phyloP scores from a whole-genome alignment of 2,797 vertebrate genomes.

The Argentina silus region DNA sequence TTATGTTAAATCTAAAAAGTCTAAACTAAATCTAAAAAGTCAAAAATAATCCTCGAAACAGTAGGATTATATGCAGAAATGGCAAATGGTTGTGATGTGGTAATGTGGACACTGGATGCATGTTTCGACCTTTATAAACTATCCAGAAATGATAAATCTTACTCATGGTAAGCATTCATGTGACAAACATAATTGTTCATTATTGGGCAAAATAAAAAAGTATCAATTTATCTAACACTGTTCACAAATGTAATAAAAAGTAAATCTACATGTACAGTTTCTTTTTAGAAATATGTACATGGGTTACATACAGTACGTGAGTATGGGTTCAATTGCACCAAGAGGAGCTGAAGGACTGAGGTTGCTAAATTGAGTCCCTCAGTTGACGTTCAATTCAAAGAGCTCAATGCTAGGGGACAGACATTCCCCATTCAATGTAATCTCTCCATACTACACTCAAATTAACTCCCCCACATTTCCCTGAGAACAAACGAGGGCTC shows the following conservation, averaged over 20 bases:
- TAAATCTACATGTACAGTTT: neutral
- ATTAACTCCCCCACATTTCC: constrained; percentile 46
- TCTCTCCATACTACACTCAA: constrained; percentile 37
- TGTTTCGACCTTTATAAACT: constrained; percentile 73
- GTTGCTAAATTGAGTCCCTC: neutral
- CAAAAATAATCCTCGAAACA: neutral
- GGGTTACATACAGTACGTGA: no score
- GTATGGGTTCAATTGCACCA: neutral
- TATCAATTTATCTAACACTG: constrained; percentile 50
- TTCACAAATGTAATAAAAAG: neutral
- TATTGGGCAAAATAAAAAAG: no score
- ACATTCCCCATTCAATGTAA: constrained; percentile 2
- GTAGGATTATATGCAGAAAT: neutral
- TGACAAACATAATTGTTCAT: no score
- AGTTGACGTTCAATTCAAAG: neutral
- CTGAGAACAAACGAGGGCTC: constrained; percentile 13
- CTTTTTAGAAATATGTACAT: neutral
- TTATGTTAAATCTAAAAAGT: constrained; percentile 59
- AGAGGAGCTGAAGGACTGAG: neutral
- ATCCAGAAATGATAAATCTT: constrained; percentile 67
- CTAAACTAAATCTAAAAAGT: constrained; percentile 44
- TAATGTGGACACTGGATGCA: constrained; percentile 57
- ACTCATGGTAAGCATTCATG: no score
- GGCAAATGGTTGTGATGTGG: constrained; percentile 15
- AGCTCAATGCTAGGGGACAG: constrained; percentile 11